A percentile compares a stretch with the other conserved stretches of the same genome.
phyloP scores from a whole-genome alignment of 2,113 vertebrate species.

The Lepisosteus osseus region DNA sequence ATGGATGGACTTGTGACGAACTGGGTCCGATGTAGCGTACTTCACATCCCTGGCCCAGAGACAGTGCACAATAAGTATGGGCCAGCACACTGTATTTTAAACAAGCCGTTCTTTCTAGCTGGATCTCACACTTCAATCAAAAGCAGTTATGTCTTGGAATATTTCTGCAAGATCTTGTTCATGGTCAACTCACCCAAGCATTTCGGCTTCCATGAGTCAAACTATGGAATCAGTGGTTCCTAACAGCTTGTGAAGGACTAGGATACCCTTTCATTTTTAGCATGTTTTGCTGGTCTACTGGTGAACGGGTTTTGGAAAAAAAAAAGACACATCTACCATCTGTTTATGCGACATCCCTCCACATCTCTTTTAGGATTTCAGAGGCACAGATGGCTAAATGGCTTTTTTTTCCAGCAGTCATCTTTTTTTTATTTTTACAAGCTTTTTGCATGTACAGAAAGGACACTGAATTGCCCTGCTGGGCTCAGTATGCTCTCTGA shows the following conservation, averaged over 20 bases:
- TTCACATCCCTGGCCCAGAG: too few relatives aligned
- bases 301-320: neutral
- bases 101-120: too few relatives aligned
- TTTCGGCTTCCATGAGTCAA: neutral
- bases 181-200: too few relatives aligned
- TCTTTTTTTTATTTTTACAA: conserved; percentile 26
- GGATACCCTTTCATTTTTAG: neutral
- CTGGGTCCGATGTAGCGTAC: too few relatives aligned
- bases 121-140: too few relatives aligned
- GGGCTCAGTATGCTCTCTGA: conserved; percentile 29
- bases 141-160: too few relatives aligned
- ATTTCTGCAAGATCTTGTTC: too few relatives aligned
- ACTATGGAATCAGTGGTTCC: neutral
- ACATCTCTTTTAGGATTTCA: neutral
- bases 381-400: conserved; percentile 9
- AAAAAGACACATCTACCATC: neutral
- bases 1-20: too few relatives aligned
- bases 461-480: conserved; percentile 47
- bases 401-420: conserved; percentile 16
- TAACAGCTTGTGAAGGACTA: neutral
- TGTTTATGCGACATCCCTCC: neutral
- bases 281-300: neutral
- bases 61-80: too few relatives aligned
- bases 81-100: too few relatives aligned
- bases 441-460: conserved; percentile 41